Conservation (phyloP, 2,888 invertebrate genomes). For the Dyspetes luteomarginatus region DNA sequence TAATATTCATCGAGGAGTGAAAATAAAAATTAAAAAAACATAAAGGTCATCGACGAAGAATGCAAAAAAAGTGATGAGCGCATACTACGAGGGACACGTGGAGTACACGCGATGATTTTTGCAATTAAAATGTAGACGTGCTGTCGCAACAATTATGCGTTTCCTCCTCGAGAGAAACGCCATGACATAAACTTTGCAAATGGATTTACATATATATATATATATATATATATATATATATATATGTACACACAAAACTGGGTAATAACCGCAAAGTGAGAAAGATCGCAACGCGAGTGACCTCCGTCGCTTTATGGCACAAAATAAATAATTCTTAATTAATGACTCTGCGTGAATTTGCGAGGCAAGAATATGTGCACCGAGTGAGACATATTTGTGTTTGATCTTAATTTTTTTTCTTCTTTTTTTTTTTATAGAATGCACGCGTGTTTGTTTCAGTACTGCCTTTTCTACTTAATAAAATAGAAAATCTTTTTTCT, state of each 20-base stretch:
- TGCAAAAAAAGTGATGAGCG: slow-evolving; percentile 6
- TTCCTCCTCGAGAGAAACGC: slow-evolving; percentile 28
- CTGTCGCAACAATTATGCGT: slow-evolving; percentile 56
- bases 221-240: background rate
- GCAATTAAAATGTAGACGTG: slow-evolving; percentile 44
- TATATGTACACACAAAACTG: background rate
- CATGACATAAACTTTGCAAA: background rate
- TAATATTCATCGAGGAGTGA: slow-evolving; percentile 31
- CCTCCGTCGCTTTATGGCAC: slow-evolving; percentile 29
- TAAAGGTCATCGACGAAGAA: slow-evolving; percentile 19
- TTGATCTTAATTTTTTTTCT: background rate
- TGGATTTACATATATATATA: background rate
- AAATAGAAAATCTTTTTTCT: too few species aligned
- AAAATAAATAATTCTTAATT: slow-evolving; percentile 63
- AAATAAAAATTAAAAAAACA: slow-evolving; percentile 39
- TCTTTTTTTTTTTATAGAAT: background rate
- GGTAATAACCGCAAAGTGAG: slow-evolving; percentile 13
- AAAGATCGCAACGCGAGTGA: slow-evolving; percentile 12
- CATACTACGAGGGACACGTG: slow-evolving; percentile 46
- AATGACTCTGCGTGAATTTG: slow-evolving; percentile 3
- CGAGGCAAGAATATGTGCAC: too few species aligned
- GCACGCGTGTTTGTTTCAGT: slow-evolving; percentile 11
- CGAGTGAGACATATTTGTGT: background rate
- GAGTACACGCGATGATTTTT: slow-evolving; percentile 41
- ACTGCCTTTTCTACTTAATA: background rate